Evolutionary conservation across 1,140 invertebrate genomes (phyloP), one percentile per base, ranked within the genome.

Genomic region (Saccostrea cuccullata): DNA sequence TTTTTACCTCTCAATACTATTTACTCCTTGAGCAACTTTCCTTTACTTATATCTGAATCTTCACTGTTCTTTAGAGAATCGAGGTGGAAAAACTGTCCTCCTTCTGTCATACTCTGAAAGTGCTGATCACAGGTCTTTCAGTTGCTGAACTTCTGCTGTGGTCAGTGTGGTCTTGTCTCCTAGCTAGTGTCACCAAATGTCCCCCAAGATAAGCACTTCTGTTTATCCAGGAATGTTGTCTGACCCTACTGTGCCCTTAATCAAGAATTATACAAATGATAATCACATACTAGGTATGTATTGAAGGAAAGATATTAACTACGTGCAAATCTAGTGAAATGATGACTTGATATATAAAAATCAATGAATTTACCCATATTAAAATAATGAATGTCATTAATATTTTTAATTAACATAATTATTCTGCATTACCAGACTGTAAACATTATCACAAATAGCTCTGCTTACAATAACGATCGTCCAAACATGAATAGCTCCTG

Each of bases 171-270:
- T 58, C 26, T 55, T 17, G 11, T 87, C 56, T n/a, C 23, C 30
- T 2, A 87, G 56, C 30, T 2, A 87, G 56, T 20, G 64, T 55
- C 11, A 87, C 73, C 55, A 87, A 30, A 87, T 82, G 60, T 15
- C 30, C 26, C 55, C 86, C 15, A 87, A 26, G n/a, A n/a, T 11
- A n/a, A 56, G 20, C 11, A 87, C 73, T 20, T 87, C 3, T 20
- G 55, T 30, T 15, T 87, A 87, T 26, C 86, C 86, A 55, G 86
- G 86, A n/a, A 87, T 60, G 55, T 87, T 87, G 55, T 87, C 86
- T 17, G 86, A 55, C 9, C 86, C 86, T 55, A 87, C 47, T 56
- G 55, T 56, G 36, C n/a, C 55, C 86, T 87, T 30, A 55, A 60
- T 82, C 82, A 12, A 82, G 60, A 36, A 58, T 82, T 55, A 82